Evolutionary conservation across 2,888 invertebrate genomes (phyloP), one percentile per base, ranked within the genome.

Genomic region (Thymelicus acteon): DNA sequence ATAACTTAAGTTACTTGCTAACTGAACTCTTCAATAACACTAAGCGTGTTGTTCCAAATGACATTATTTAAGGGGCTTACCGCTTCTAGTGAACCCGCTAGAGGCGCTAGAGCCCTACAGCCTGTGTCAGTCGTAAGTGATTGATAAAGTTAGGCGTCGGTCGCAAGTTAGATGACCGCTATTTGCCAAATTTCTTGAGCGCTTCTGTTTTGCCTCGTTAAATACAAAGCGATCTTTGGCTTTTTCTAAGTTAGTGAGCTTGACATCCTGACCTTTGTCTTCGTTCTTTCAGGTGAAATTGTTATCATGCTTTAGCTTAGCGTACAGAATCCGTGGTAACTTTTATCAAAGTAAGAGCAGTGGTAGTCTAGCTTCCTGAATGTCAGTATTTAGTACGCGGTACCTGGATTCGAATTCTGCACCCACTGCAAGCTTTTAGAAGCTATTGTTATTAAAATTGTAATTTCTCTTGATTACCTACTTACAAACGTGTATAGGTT

Each of bases 1-100:
- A 52, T 19, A 52, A 52, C 49, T 52, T 12, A n/a, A 0, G 19
- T 15, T 6, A 19, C 19, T 12, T 7, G 15, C 7, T 6, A 7
- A 19, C 10, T 52, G 6, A 49, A 19, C 15, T 52, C 7, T 52
- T 52, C 19, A 52, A 19, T 19, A 19, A 52, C 49, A 52, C 19
- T 52, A 19, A 52, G 49, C 49, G 49, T 52, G 19, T 52, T 52
- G 49, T 52, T 52, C 49, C 49, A 52, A 52, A 19, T 19, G 19
- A 52, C 49, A 52, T 19, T 52, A 52, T 52, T 52, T 52, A 52
- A 52, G 44, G 19, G 49, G 49, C 15, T 19, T 52, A 15, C 15
- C 49, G 19, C 15, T 19, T 52, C 49, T 19, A 7, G 1, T 19
- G 3, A 19, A 15, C 2, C 7, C 19, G 19, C 49, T 52, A 6